A percentile compares a stretch with the other conserved stretches of the same genome.
Evolutionary conservation across 2,113 vertebrate genomes (phyloP).

Genomic region (Mastomys natalensis): DNA sequence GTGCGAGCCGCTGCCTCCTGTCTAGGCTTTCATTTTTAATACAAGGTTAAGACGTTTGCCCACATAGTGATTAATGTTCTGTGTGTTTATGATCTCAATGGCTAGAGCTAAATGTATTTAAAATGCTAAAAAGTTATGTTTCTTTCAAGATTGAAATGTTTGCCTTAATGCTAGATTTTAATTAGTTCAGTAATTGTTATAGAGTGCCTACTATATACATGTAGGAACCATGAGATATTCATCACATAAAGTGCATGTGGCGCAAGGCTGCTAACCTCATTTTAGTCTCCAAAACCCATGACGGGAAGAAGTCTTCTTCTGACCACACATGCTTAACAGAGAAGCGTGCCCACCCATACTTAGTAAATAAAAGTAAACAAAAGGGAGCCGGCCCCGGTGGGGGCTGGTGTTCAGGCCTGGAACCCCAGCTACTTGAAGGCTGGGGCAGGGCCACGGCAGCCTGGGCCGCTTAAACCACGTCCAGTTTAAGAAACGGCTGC

Average conservation of each 20-base stretch:
- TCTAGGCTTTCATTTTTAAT: neutral
- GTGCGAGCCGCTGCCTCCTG: neutral
- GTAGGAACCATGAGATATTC: neutral
- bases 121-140: neutral
- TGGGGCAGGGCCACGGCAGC: neutral
- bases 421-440: neutral
- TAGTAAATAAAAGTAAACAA: neutral
- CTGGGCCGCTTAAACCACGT: neutral
- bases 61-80: neutral
- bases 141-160: conserved; percentile 20
- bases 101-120: neutral
- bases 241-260: neutral
- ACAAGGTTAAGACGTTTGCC: neutral
- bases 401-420: neutral
- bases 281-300: neutral
- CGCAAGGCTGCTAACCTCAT: neutral
- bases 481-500: neutral
- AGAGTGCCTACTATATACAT: neutral
- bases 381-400: no score
- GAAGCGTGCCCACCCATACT: neutral
- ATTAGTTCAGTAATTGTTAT: neutral
- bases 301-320: neutral
- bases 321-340: no score
- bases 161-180: conserved; percentile 35
- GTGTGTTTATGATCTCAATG: neutral